Percentiles rank a stretch among this genome's conserved stretches.
These are phyloP conservation scores for Samia ricini DNA, from an alignment of 1,140 invertebrate genomes.

Conservation along the genomic window DNA sequence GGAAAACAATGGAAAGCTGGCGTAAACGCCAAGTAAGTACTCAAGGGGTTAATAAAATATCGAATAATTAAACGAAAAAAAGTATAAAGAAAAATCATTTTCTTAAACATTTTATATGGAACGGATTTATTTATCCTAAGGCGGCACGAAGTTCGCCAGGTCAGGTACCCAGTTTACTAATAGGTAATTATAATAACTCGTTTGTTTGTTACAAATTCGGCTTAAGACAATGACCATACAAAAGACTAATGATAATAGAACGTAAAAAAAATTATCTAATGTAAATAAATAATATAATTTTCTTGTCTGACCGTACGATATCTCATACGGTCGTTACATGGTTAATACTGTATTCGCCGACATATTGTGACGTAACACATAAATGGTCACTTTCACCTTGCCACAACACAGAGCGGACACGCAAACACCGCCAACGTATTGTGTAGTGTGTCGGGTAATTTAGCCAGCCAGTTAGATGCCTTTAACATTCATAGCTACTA, in stretches of 20 bases:
- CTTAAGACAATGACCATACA: too few relatives aligned
- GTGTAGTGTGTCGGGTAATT: background rate
- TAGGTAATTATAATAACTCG: too few relatives aligned
- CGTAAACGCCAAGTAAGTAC: too few relatives aligned
- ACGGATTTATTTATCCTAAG: too few relatives aligned
- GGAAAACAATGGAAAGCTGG: too few relatives aligned
- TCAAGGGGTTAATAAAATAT: too few relatives aligned
- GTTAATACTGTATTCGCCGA: conserved; percentile 23
- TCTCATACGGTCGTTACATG: conserved; percentile 20
- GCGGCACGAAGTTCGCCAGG: too few relatives aligned
- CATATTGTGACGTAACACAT: conserved; percentile 32
- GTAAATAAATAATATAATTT: background rate
- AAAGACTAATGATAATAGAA: background rate
- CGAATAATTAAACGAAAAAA: too few relatives aligned
- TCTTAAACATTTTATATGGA: too few relatives aligned
- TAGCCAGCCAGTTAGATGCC: background rate
- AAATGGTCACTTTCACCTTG: conserved; percentile 30
- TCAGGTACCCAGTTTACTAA: too few relatives aligned
- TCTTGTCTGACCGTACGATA: background rate
- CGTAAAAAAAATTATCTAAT: background rate
- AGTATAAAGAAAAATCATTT: too few relatives aligned
- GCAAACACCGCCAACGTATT: conserved; percentile 7
- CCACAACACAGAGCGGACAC: conserved; percentile 19
- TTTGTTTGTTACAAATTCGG: too few relatives aligned
- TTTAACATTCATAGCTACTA: conserved; percentile 9